Conservation (phyloP, 37 sponge, comb jelly and placozoan species). For the Hormiphora californensis region DNA sequence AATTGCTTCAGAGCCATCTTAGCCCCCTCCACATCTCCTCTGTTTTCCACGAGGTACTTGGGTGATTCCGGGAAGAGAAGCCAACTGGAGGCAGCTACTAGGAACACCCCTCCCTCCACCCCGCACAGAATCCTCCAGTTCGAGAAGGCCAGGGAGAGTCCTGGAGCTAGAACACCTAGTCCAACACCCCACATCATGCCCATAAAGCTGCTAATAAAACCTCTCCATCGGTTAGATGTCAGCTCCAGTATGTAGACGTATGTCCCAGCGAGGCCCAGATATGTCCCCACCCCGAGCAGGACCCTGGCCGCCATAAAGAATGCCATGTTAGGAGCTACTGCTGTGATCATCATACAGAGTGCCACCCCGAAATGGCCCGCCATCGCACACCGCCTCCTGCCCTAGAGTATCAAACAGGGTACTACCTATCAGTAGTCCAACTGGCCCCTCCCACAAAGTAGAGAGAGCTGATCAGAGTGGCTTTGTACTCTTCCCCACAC, state of each 20-base stretch:
- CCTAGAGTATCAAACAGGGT: slow-evolving; percentile 2
- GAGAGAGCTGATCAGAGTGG: slow-evolving; percentile 17
- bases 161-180: neutral
- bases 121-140: neutral
- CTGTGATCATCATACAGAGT: neutral
- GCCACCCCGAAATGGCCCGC: neutral
- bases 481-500: slow-evolving; percentile 13
- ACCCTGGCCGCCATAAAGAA: neutral
- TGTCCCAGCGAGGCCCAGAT: neutral
- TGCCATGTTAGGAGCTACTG: neutral
- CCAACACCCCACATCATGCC: neutral
- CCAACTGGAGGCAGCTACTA: neutral
- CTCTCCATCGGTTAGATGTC: neutral
- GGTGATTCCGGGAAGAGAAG: slow-evolving; percentile 1
- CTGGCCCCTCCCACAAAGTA: slow-evolving; percentile 11
- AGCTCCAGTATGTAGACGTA: slow-evolving; percentile 32
- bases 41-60: neutral
- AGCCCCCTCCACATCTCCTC: neutral
- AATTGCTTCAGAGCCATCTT: neutral
- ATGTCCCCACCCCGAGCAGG: neutral
- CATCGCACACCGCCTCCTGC: neutral
- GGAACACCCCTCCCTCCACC: neutral
- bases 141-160: neutral
- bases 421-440: slow-evolving; percentile 8
- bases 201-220: neutral